phyloP scores from a whole-genome alignment of 2,888 invertebrate species.

The Orthosia gracilis region DNA sequence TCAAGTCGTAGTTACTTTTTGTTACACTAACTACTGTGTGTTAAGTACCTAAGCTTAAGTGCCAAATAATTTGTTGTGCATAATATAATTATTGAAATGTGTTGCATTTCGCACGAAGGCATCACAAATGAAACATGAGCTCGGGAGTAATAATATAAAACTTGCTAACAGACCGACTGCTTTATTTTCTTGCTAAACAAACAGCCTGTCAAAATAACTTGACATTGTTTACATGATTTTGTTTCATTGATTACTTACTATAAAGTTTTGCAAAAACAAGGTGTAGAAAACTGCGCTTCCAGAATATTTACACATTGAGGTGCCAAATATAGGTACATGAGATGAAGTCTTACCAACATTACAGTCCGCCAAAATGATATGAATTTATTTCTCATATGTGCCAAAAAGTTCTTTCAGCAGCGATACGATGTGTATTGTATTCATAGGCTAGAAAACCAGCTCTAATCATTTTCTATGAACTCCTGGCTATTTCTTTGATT shows the following conservation, averaged over 20 bases:
- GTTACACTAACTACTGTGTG: no score
- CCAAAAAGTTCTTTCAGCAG: slow-evolving; percentile 2
- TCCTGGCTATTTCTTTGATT: not conserved
- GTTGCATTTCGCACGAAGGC: not conserved
- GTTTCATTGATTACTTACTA: not conserved
- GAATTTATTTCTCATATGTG: slow-evolving; percentile 12
- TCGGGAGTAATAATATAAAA: not conserved
- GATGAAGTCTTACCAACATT: not conserved
- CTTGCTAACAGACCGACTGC: not conserved
- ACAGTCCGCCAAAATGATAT: slow-evolving; percentile 11
- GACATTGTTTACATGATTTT: not conserved
- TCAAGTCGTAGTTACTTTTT: slow-evolving; percentile 20
- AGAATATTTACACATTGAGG: no score
- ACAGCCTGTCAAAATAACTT: not conserved
- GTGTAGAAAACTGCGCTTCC: not conserved
- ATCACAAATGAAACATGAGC: not conserved
- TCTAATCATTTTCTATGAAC: not conserved
- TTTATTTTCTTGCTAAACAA: no score
- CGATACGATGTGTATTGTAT: no score
- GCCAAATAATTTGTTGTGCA: slow-evolving; percentile 28
- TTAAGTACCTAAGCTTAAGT: not conserved
- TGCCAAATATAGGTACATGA: no score
- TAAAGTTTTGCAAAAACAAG: not conserved
- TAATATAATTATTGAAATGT: not conserved
- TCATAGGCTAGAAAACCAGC: not conserved